Conservation (phyloP, 2,797 vertebrate species). For the Ptychadena robeensis region DNA sequence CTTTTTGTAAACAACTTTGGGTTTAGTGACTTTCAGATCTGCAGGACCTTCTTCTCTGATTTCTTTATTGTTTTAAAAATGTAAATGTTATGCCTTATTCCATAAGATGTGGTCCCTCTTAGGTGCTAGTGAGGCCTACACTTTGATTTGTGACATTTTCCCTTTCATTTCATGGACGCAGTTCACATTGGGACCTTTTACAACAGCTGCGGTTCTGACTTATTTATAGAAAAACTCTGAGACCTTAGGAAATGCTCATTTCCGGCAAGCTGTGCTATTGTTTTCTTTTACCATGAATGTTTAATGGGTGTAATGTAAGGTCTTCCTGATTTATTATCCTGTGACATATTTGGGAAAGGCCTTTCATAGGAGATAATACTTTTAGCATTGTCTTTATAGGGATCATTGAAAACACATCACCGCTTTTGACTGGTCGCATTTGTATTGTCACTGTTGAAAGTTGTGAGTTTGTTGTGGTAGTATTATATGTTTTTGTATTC, state of each 20-base stretch:
- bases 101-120: no score
- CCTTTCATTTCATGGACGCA: slow-evolving; percentile 11
- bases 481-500: no score
- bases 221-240: slow-evolving; percentile 51
- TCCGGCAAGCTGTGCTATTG: slow-evolving; percentile 33
- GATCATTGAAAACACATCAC: not conserved
- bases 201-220: slow-evolving; percentile 36
- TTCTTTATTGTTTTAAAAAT: no score
- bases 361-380: not conserved
- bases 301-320: slow-evolving; percentile 27
- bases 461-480: no score
- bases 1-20: no score
- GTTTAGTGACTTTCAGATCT: no score
- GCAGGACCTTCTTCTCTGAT: no score
- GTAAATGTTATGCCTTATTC: no score
- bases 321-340: slow-evolving; percentile 1
- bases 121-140: not conserved
- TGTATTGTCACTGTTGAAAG: no score
- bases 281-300: slow-evolving; percentile 12
- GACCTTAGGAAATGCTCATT: slow-evolving; percentile 31
- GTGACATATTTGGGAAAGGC: not conserved
- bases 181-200: slow-evolving; percentile 30
- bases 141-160: slow-evolving; percentile 13
- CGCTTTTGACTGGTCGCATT: no score
- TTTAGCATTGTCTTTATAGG: not conserved